A percentile compares a stretch with the other conserved stretches of the same genome.
Conservation (phyloP, 2,888 invertebrate species). For the Idaea dimidiata region DNA sequence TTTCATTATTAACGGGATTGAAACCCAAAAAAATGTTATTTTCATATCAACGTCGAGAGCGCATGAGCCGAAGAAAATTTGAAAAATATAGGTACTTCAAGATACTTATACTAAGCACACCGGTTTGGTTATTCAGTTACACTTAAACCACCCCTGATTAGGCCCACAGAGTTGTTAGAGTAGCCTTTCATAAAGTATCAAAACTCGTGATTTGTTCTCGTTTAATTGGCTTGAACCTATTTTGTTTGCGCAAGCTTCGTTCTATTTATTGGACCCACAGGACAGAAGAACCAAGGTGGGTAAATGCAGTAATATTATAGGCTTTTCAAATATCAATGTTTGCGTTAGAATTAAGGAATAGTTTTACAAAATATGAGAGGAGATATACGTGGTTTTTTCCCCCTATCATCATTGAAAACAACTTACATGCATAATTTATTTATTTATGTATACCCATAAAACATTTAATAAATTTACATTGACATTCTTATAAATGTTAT, state of each 20-base stretch:
- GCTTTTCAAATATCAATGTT: constrained; percentile 34
- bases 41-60: too few relatives aligned
- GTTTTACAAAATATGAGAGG: not conserved
- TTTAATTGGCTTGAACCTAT: constrained; percentile 77
- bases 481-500: too few relatives aligned
- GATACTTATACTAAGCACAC: not conserved
- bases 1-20: too few relatives aligned
- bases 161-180: not conserved
- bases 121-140: not conserved
- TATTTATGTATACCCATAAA: too few relatives aligned
- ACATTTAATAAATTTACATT: too few relatives aligned
- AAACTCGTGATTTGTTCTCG: constrained; percentile 48
- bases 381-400: not conserved
- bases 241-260: constrained; percentile 81
- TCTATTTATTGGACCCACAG: constrained; percentile 74
- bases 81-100: not conserved
- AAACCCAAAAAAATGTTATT: too few relatives aligned
- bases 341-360: not conserved
- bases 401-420: too few relatives aligned
- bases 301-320: constrained; percentile 36
- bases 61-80: not conserved
- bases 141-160: not conserved
- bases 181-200: not conserved
- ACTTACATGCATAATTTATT: too few relatives aligned
- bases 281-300: constrained; percentile 68